Conservation (phyloP, 2,113 vertebrate species). For the Pelodiscus sinensis region DNA sequence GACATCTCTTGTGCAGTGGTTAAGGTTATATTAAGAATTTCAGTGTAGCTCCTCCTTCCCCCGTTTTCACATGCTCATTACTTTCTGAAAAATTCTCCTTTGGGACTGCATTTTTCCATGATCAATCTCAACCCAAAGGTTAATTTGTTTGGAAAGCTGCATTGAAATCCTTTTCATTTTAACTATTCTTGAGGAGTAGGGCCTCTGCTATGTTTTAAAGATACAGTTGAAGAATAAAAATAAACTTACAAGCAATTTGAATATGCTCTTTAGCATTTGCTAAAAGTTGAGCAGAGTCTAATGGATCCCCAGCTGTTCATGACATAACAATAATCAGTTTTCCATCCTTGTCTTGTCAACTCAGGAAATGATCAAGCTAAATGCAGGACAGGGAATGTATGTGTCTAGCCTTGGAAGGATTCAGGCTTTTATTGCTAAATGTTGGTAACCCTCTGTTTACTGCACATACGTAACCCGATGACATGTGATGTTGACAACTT, state of each 20-base stretch:
- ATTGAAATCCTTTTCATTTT: not conserved
- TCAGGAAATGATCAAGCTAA: not conserved
- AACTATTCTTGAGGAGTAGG: not conserved
- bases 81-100: constrained; percentile 6
- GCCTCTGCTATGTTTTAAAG: not conserved
- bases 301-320: not conserved
- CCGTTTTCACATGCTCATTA: constrained; percentile 1
- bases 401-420: not conserved
- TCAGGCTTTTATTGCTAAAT: not conserved
- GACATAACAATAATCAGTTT: not conserved
- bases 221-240: not conserved
- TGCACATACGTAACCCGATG: not conserved
- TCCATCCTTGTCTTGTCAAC: not conserved
- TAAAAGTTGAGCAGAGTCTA: not conserved
- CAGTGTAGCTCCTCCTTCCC: not conserved
- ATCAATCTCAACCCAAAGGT: constrained; percentile 38
- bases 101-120: not conserved
- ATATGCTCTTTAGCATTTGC: not conserved
- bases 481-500: not conserved
- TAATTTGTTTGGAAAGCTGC: constrained; percentile 55
- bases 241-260: not conserved
- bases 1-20: not conserved
- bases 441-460: not conserved
- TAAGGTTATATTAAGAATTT: not conserved
- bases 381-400: not conserved